Evolutionary conservation across 2,113 vertebrate species (phyloP).

Genomic region (Thryonomys swinderianus): DNA sequence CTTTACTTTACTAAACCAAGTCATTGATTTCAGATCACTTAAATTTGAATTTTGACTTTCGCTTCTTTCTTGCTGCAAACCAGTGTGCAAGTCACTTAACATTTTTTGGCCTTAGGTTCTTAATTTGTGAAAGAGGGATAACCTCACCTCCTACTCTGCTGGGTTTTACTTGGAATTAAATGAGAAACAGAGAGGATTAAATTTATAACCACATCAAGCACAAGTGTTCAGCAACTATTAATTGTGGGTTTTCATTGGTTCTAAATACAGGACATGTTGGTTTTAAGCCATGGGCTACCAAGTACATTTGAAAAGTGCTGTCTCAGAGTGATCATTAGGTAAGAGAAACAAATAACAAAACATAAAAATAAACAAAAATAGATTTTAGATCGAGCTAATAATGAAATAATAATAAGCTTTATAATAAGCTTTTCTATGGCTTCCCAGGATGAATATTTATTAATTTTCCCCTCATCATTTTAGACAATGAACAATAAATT

Average conservation of each 20-base stretch:
- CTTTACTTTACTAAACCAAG: neutral
- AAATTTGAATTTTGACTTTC: conserved; percentile 21
- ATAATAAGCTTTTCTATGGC: neutral
- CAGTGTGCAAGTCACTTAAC: neutral
- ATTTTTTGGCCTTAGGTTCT: neutral
- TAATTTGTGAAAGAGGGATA: neutral
- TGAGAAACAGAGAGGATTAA: conserved; percentile 12
- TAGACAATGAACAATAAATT: conserved; percentile 8
- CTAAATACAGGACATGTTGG: neutral
- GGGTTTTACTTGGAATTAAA: neutral
- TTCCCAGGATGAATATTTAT: neutral
- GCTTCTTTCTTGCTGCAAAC: neutral
- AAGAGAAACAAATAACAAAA: conserved; percentile 23
- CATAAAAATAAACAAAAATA: conserved; percentile 43
- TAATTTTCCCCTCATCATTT: conserved; percentile 30
- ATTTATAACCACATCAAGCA: neutral
- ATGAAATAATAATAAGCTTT: neutral
- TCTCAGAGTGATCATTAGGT: neutral
- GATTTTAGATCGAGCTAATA: neutral
- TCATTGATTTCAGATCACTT: neutral
- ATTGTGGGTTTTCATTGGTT: neutral
- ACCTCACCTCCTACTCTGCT: neutral
- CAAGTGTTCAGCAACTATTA: neutral
- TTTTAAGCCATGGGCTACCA: neutral
- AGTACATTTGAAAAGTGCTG: neutral